These are phyloP conservation scores for Paracanthobrama guichenoti DNA, from an alignment of 2,113 vertebrate species.

Conservation along the genomic window DNA sequence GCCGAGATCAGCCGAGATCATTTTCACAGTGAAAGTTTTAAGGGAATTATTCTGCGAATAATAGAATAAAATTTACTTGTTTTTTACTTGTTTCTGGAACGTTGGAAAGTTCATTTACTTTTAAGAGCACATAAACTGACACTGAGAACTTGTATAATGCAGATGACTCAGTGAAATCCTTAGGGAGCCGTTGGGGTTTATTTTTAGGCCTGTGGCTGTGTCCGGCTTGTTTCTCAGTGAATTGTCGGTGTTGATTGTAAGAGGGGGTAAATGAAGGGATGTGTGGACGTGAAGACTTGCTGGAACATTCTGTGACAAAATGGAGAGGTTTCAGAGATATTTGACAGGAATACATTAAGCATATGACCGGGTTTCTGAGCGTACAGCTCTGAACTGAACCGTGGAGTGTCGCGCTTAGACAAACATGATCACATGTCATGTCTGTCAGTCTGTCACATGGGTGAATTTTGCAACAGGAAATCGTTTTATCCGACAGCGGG, in stretches of 20 bases:
- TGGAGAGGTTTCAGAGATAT: background rate
- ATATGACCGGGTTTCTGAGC: background rate
- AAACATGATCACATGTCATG: background rate
- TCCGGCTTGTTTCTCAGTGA: conserved; percentile 43
- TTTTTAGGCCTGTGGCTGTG: conserved; percentile 39
- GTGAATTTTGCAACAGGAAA: conserved; percentile 2
- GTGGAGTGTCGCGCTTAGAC: background rate
- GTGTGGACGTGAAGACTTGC: conserved; percentile 32
- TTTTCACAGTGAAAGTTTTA: background rate
- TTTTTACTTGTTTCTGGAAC: conserved; percentile 28
- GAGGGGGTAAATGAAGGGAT: conserved; percentile 34
- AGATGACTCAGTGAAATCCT: conserved; percentile 33
- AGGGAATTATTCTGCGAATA: background rate
- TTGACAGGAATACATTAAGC: background rate
- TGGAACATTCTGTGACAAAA: conserved; percentile 28
- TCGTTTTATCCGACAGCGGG: background rate
- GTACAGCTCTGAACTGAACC: background rate
- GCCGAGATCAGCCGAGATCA: background rate
- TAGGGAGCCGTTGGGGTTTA: conserved; percentile 24
- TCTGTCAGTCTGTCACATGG: conserved; percentile 15
- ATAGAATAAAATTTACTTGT: background rate
- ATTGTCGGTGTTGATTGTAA: conserved; percentile 38
- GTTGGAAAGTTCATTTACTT: conserved; percentile 21
- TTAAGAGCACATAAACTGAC: conserved; percentile 19
- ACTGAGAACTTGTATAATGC: conserved; percentile 36